Base-by-base conservation (phyloP, 2,888 invertebrate genomes). In the Pheosia tremula region DNA sequence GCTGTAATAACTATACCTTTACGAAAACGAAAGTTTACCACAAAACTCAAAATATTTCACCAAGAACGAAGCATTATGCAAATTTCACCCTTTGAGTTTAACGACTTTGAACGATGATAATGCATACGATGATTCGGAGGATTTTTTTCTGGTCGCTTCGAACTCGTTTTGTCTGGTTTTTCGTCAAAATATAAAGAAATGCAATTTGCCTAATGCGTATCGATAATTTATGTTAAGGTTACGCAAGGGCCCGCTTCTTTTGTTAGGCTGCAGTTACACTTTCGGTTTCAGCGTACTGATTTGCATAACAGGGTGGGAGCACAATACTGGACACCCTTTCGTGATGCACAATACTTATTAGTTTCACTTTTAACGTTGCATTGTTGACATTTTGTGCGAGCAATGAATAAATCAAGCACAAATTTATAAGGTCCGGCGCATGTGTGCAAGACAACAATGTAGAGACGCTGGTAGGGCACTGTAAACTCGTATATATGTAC, bases 211-310 rank as follows among this genome's bases (percentile, higher is more conserved):
- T 90, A 91, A 93, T 85, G 90, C 89, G 90, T 85, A 85, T 89
- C 87, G 88, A 87, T 86, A 88, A 93, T 93, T 91, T 92, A 91
- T 91, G 90, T 82, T 86, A 81, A 89, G 85, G 85, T 91, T 91
- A 85, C 84, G 86, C 83, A 89, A 90, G 79, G 69, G 55, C 76
- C 72, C 69, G 72, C 67, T 67, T 13, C 82, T 79, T 82, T 91
- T 91, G 89, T 89, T 73, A 68, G 65, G 56, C 61, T 66, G 74
- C 63, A 73, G 75, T 68, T 80, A 82, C 85, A 90, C 93, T 93
- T 89, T 93, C 91, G 87, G 90, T 93, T 92, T 93, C 92, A 93
- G 89, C 74, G 88, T 88, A 92, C 83, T 87, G 75, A 92, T 93
- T 92, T 91, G 89, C 93, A 93, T 93, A 92, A 91, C 85, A 85